These are phyloP conservation scores for Platerodrilus igneus DNA, from an alignment of 2,888 invertebrate genomes.

Conservation along the genomic window DNA sequence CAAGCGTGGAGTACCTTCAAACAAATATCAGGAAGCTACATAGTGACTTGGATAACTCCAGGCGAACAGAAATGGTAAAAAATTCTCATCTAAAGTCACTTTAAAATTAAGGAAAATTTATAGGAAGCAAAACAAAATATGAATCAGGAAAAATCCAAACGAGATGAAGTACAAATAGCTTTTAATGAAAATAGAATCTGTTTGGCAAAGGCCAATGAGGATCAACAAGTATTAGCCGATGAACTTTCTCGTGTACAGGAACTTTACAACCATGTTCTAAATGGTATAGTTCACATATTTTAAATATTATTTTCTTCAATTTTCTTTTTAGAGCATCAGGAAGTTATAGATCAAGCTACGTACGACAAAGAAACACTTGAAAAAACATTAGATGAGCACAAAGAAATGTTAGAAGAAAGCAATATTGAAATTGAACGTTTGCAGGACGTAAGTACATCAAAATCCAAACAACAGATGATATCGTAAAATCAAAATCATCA, in stretches of 20 bases:
- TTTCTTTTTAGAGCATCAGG: too few species aligned
- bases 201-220: constrained; percentile 3
- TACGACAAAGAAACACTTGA: not conserved
- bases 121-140: constrained; percentile 8
- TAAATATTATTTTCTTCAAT: too few species aligned
- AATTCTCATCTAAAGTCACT: not conserved
- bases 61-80: constrained; percentile 33
- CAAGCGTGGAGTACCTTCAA: constrained; percentile 37
- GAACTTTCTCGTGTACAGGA: too few species aligned
- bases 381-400: not conserved
- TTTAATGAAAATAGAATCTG: not conserved
- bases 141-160: constrained; percentile 5
- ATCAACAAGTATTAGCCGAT: too few species aligned
- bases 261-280: too few species aligned
- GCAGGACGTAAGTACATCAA: not conserved
- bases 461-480: too few species aligned
- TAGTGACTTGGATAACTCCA: constrained; percentile 34
- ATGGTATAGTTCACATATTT: too few species aligned
- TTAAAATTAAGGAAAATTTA: not conserved
- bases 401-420: constrained; percentile 1
- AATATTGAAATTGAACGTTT: constrained; percentile 8
- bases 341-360: constrained; percentile 15
- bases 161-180: not conserved
- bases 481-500: too few species aligned
- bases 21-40: constrained; percentile 37